A percentile compares a stretch with the other conserved stretches of the same genome.
phyloP scores from a whole-genome alignment of 2,888 invertebrate genomes.

The Drosophila peninsularis region DNA sequence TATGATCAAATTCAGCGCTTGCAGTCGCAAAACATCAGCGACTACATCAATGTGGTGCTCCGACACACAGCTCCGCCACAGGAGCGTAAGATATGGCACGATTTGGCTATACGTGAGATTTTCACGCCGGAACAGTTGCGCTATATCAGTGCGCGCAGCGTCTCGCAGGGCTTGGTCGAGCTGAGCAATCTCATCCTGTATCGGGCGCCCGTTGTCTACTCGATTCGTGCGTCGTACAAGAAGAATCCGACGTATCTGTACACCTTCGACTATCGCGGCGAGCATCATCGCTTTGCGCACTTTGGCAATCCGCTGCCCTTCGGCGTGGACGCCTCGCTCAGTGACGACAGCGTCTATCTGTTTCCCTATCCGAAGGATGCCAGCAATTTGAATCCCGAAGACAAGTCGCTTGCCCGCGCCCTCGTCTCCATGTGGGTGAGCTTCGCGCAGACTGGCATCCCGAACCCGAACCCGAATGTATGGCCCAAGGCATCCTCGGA shows the following conservation, averaged over 20 bases:
- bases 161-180: constrained; percentile 80
- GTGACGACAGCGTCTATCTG: constrained; percentile 87
- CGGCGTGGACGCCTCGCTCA: constrained; percentile 86
- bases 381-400: constrained; percentile 80
- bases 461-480: constrained; percentile 59
- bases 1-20: constrained; percentile 72
- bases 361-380: constrained; percentile 85
- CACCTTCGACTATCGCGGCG: constrained; percentile 85
- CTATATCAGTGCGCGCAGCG: constrained; percentile 44
- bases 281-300: constrained; percentile 83
- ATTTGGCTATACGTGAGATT: constrained; percentile 79
- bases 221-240: constrained; percentile 73
- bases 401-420: constrained; percentile 83
- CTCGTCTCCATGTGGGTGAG: constrained; percentile 84
- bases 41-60: constrained; percentile 81
- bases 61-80: constrained; percentile 76
- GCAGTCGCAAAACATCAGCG: constrained; percentile 74
- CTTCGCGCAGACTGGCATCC: constrained; percentile 80
- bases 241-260: constrained; percentile 84
- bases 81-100: constrained; percentile 74
- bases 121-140: constrained; percentile 68
- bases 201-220: constrained; percentile 80
- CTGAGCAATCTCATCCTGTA: constrained; percentile 82
- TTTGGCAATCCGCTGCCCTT: constrained; percentile 83
- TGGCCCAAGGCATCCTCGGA: constrained; percentile 81